Evolutionary conservation across 2,113 vertebrate species (phyloP).

Genomic region (Siphamia tubifer): DNA sequence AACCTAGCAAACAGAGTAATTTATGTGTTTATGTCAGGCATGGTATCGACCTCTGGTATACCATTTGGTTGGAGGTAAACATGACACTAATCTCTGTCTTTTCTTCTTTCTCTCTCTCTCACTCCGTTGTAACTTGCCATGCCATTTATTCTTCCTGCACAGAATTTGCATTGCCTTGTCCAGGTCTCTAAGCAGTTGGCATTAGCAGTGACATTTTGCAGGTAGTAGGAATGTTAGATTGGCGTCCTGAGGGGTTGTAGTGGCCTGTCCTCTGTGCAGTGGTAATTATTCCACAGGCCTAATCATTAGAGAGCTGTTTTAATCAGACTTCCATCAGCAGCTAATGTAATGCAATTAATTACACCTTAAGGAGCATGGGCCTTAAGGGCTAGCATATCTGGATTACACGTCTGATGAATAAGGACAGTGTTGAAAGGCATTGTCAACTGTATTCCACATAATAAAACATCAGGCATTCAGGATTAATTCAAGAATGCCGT

Average conservation of each 20-base stretch:
- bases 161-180: conserved; percentile 28
- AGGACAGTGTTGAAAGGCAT: neutral
- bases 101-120: neutral
- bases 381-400: conserved; percentile 32
- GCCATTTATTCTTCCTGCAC: neutral
- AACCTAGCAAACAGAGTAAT: neutral
- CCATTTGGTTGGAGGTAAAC: conserved; percentile 5
- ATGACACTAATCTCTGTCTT: neutral
- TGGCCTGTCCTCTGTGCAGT: conserved; percentile 31
- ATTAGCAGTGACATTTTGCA: conserved; percentile 63
- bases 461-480: neutral
- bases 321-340: conserved; percentile 71
- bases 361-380: conserved; percentile 38
- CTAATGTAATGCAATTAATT: conserved; percentile 66
- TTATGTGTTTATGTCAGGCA: neutral
- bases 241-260: conserved; percentile 48
- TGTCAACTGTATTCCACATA: conserved; percentile 4
- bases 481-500: neutral
- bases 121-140: conserved; percentile 1
- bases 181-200: conserved; percentile 12
- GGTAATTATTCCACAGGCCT: conserved; percentile 62
- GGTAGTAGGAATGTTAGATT: conserved; percentile 42
- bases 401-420: conserved; percentile 37
- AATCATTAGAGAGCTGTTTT: conserved; percentile 68
- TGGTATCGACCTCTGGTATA: neutral